phyloP scores from a whole-genome alignment of 2,888 invertebrate genomes.

The Nomada ferruginata region DNA sequence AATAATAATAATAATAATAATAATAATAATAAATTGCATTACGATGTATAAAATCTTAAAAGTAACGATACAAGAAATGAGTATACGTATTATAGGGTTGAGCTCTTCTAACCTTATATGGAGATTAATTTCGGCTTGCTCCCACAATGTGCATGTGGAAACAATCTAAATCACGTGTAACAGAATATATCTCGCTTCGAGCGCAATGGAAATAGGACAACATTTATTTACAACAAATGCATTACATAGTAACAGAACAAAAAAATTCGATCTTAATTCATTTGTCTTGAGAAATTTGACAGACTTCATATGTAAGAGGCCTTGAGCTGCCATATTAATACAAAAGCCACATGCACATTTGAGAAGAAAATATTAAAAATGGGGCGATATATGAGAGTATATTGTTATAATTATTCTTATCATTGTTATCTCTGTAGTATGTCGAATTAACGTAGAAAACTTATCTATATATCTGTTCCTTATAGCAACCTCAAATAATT shows the following conservation, averaged over 20 bases:
- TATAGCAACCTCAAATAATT: conserved; percentile 98
- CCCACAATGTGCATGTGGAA: conserved; percentile 45
- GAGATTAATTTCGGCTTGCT: conserved; percentile 67
- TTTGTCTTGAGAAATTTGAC: conserved; percentile 43
- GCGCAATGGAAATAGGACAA: not conserved
- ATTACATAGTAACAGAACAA: conserved; percentile 49
- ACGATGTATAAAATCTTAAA: not conserved
- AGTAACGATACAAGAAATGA: not conserved
- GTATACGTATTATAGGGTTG: conserved; percentile 2
- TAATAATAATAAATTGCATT: not conserved
- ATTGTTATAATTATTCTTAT: conserved; percentile 22
- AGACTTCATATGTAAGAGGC: not conserved
- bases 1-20: not conserved
- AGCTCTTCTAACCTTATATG: conserved; percentile 74
- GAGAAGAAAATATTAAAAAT: conserved; percentile 50
- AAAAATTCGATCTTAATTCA: conserved; percentile 30
- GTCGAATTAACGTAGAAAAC: not conserved
- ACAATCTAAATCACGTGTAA: not conserved
- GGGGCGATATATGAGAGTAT: conserved; percentile 72
- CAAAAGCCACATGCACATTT: conserved; percentile 23
- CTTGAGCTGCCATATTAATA: not conserved
- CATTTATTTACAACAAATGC: not conserved
- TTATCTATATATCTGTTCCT: conserved; percentile 18
- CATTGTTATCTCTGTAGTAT: conserved; percentile 10
- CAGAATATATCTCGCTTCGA: not conserved